Evolutionary conservation across 2,113 vertebrate species (phyloP).

Genomic region (Agapornis roseicollis): DNA sequence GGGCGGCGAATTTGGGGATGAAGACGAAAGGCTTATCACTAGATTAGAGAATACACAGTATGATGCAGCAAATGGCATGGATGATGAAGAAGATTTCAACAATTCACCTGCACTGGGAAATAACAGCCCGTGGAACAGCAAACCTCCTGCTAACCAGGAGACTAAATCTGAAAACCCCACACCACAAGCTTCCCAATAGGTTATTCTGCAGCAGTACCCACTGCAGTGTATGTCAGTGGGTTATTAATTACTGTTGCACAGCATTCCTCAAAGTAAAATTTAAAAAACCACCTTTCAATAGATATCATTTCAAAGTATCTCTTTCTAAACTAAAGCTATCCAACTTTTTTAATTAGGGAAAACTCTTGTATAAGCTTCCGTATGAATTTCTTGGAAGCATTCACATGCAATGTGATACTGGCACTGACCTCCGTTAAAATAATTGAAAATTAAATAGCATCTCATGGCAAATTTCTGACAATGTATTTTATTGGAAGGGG

Average conservation of each 20-base stretch:
- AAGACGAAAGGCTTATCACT: conserved; percentile 99
- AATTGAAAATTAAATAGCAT: conserved; percentile 24
- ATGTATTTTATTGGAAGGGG: conserved; percentile 40
- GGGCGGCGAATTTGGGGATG: conserved; percentile 98
- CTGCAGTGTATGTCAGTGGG: conserved; percentile 13
- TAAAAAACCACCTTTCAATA: conserved; percentile 21
- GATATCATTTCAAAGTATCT: conserved; percentile 24
- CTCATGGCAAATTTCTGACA: conserved; percentile 42
- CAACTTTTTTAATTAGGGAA: conserved; percentile 58
- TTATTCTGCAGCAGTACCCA: background rate
- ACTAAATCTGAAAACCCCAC: conserved; percentile 94
- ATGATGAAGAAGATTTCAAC: conserved; percentile 98
- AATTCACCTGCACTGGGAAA: conserved; percentile 93
- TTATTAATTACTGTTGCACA: conserved; percentile 39
- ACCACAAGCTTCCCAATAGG: conserved; percentile 93
- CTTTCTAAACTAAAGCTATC: conserved; percentile 70
- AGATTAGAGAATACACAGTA: conserved; percentile 99
- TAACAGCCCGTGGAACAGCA: conserved; percentile 94
- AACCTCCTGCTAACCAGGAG: conserved; percentile 88
- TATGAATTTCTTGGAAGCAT: conserved; percentile 57
- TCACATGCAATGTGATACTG: conserved; percentile 56
- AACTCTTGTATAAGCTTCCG: conserved; percentile 56
- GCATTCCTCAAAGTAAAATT: conserved; percentile 36
- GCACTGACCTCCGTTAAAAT: conserved; percentile 67
- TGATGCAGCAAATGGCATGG: conserved; percentile 97